A percentile compares a stretch with the other conserved stretches of the same genome.
phyloP scores from a whole-genome alignment of 2,113 vertebrate species.

The Pseudopipra pipra region DNA sequence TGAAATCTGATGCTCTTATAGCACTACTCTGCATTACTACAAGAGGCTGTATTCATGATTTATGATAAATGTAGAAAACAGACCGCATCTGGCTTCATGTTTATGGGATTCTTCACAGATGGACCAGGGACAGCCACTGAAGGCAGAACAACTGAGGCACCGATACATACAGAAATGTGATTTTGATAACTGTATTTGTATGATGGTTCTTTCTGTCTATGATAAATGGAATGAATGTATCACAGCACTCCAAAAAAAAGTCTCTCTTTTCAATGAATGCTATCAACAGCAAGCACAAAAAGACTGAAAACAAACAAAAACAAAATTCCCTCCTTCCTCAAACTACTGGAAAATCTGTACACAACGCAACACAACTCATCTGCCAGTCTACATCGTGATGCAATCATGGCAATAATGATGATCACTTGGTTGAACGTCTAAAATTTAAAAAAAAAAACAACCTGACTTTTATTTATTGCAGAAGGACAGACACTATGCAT shows the following conservation, averaged over 20 bases:
- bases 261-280: background rate
- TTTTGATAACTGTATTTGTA: conserved; percentile 16
- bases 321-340: background rate
- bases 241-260: background rate
- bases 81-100: conserved; percentile 41
- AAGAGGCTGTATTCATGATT: background rate
- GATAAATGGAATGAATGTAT: background rate
- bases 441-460: background rate
- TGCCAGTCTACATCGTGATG: background rate
- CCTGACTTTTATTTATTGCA: background rate
- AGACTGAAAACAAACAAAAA: background rate
- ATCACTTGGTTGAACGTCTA: background rate
- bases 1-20: conserved; percentile 44
- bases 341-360: background rate
- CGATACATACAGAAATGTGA: background rate
- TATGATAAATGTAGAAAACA: conserved; percentile 36
- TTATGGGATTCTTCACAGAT: conserved; percentile 23
- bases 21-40: background rate
- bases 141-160: background rate
- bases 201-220: background rate
- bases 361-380: background rate
- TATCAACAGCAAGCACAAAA: background rate
- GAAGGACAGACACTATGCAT: background rate
- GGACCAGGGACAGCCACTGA: background rate
- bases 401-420: background rate